Conservation (phyloP, 2,888 invertebrate species). For the Caenorhabditis sp. region DNA sequence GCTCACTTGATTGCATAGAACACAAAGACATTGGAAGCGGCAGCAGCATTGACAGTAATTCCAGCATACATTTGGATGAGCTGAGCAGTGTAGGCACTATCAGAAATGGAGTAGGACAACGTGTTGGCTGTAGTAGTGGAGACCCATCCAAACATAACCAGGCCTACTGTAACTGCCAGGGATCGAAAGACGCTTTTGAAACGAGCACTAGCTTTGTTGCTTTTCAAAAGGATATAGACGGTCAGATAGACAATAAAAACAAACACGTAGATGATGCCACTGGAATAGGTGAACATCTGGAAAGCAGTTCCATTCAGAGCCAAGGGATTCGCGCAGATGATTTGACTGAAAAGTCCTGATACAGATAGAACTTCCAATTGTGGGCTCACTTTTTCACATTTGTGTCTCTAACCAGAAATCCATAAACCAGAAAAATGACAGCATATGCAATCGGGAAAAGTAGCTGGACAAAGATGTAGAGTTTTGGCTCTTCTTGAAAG, state of each 20-base stretch:
- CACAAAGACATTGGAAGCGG: conserved; percentile 66
- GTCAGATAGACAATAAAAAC: conserved; percentile 59
- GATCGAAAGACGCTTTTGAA: conserved; percentile 70
- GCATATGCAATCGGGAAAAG: conserved; percentile 61
- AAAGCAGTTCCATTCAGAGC: conserved; percentile 63
- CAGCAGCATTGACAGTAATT: conserved; percentile 67
- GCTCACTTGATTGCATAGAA: conserved; percentile 67
- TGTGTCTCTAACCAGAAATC: conserved; percentile 46
- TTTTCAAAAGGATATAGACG: conserved; percentile 58
- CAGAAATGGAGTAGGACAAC: conserved; percentile 49
- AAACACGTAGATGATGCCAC: conserved; percentile 55
- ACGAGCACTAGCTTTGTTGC: conserved; percentile 60
- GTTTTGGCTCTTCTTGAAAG: conserved; percentile 60
- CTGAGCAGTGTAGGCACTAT: conserved; percentile 34
- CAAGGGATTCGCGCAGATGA: conserved; percentile 64
- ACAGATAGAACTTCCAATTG: too few species aligned
- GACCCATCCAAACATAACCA: conserved; percentile 68
- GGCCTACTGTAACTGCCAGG: conserved; percentile 64
- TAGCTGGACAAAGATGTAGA: conserved; percentile 61
- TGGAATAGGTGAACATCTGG: conserved; percentile 65
- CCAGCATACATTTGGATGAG: conserved; percentile 71
- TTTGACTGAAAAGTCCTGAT: conserved; percentile 48
- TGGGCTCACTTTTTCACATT: conserved; percentile 33
- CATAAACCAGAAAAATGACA: conserved; percentile 51
- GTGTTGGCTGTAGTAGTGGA: conserved; percentile 65